A percentile compares a stretch with the other conserved stretches of the same genome.
Conservation (phyloP, 1,140 invertebrate genomes). For the Psix sp. region DNA sequence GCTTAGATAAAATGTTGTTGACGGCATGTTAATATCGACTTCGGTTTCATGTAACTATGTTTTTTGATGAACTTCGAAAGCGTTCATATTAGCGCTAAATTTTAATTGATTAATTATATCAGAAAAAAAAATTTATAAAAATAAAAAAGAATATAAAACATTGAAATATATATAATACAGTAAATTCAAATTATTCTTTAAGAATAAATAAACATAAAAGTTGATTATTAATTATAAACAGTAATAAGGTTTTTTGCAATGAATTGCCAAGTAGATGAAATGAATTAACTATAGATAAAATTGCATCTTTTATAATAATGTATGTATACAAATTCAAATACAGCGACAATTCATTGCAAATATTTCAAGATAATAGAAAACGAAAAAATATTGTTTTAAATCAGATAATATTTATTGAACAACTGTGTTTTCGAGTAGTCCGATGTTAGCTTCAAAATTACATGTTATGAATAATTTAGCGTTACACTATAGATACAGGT, state of each 20-base stretch:
- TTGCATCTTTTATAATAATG: not conserved
- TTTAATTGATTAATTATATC: not conserved
- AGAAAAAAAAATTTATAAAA: not conserved
- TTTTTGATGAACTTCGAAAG: not conserved
- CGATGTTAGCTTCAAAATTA: conserved; percentile 37
- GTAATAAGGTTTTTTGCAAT: too few species aligned
- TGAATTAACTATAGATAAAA: too few species aligned
- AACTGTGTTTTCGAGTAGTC: conserved; percentile 33
- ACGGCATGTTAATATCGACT: conserved; percentile 37
- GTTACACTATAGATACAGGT: conserved; percentile 40
- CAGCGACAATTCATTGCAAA: not conserved
- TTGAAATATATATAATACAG: too few species aligned
- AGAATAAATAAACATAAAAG: too few species aligned
- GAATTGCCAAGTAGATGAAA: too few species aligned
- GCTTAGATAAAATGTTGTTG: conserved; percentile 31
- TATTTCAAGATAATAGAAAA: not conserved
- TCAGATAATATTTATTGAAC: conserved; percentile 49
- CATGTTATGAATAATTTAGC: conserved; percentile 42
- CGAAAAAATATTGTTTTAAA: conserved; percentile 16
- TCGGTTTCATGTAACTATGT: conserved; percentile 12
- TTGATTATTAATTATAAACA: too few species aligned
- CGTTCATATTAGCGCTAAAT: not conserved
- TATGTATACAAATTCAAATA: not conserved
- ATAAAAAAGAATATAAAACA: too few species aligned
- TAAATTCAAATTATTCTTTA: too few species aligned